Percentiles rank a stretch among this genome's conserved stretches.
Evolutionary conservation across 1,140 invertebrate species (phyloP).

Genomic region (Popillia japonica): DNA sequence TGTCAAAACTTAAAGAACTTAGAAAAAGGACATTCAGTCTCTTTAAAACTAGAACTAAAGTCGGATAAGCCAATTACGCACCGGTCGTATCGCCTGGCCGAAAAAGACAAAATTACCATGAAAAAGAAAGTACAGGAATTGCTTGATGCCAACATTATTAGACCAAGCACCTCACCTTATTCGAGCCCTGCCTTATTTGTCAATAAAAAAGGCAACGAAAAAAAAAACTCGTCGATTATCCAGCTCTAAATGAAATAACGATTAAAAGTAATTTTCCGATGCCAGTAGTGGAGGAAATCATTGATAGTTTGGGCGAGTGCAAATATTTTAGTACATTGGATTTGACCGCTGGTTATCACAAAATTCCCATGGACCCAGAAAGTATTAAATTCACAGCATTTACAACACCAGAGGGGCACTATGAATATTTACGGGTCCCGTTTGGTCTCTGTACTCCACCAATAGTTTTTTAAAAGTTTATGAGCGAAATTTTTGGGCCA

Average conservation of each 20-base stretch:
- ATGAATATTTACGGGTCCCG: conserved; percentile 1
- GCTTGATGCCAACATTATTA: neutral
- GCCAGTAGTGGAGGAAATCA: conserved; percentile 61
- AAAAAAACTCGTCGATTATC: neutral
- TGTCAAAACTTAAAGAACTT: neutral
- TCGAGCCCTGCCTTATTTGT: neutral
- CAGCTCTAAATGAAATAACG: neutral
- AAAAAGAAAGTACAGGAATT: neutral
- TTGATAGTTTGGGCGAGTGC: conserved; percentile 59
- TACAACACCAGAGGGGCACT: conserved; percentile 26
- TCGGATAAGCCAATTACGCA: neutral
- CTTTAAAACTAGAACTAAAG: neutral
- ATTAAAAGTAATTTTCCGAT: neutral
- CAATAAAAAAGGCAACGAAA: neutral
- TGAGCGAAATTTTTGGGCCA: neutral
- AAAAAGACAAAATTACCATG: neutral
- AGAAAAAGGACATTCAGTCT: neutral
- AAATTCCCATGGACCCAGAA: conserved; percentile 46
- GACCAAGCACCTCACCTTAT: neutral
- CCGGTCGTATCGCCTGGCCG: neutral
- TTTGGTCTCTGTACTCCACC: conserved; percentile 11
- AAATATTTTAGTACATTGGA: conserved; percentile 61
- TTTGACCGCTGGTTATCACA: conserved; percentile 62
- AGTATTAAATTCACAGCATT: neutral
- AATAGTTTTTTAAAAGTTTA: neutral